Conservation (phyloP, 2,888 invertebrate species). For the Diploptera punctata region DNA sequence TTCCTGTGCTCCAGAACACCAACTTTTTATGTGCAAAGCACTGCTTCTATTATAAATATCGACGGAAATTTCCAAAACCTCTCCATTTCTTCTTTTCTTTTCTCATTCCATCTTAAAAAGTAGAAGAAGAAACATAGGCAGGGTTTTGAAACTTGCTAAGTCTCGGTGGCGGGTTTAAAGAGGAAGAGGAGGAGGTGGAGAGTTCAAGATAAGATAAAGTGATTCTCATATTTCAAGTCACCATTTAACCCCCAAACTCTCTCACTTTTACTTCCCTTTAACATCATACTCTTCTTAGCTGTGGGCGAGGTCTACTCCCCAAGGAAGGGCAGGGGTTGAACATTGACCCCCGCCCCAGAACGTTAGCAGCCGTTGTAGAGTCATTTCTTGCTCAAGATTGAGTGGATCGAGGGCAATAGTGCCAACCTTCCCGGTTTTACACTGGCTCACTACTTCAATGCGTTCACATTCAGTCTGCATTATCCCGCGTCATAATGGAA, state of each 20-base stretch:
- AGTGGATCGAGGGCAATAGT: neutral
- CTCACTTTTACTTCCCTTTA: constrained; percentile 2
- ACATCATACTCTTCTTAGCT: constrained; percentile 21
- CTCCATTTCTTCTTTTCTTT: neutral
- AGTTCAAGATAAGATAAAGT: constrained; percentile 21
- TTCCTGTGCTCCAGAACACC: neutral
- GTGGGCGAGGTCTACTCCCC: neutral
- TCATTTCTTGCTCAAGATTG: constrained; percentile 19
- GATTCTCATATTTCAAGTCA: constrained; percentile 26
- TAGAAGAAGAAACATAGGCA: neutral
- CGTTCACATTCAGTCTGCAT: no score
- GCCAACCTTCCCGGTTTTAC: no score
- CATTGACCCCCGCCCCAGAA: constrained; percentile 22
- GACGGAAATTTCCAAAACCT: neutral
- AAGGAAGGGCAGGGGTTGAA: constrained; percentile 16
- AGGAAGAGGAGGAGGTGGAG: neutral
- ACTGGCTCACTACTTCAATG: no score
- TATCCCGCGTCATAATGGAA: no score
- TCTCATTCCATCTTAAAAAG: neutral
- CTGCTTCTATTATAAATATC: constrained; percentile 4
- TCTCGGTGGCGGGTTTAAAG: neutral
- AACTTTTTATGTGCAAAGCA: constrained; percentile 3
- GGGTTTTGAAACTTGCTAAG: neutral
- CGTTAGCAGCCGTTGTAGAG: constrained; percentile 6
- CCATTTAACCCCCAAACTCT: constrained; percentile 1